phyloP scores from a whole-genome alignment of 2,888 invertebrate genomes.

The Amiota communis region DNA sequence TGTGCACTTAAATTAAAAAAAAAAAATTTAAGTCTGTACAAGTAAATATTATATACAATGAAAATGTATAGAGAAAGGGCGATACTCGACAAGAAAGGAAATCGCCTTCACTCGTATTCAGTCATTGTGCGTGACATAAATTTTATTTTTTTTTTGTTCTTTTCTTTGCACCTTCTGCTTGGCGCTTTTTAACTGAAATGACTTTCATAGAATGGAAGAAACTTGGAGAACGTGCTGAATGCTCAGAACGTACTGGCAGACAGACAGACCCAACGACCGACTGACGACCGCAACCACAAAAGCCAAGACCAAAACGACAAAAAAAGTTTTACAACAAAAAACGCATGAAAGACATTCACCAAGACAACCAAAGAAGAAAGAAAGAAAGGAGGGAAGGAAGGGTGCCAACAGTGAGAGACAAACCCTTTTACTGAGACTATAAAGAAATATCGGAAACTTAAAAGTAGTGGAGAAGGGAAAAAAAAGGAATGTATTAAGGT shows the following conservation, averaged over 20 bases:
- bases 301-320: constrained; percentile 1
- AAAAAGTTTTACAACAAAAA: not conserved
- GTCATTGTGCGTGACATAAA: constrained; percentile 26
- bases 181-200: constrained; percentile 13
- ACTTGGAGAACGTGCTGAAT: constrained; percentile 30
- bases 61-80: not conserved
- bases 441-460: not conserved
- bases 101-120: constrained; percentile 17
- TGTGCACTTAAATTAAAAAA: constrained; percentile 17
- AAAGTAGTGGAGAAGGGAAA: not conserved
- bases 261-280: no score
- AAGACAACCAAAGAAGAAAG: not conserved
- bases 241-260: no score
- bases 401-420: not conserved
- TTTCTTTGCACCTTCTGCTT: not conserved
- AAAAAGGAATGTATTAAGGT: constrained; percentile 51
- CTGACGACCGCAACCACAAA: constrained; percentile 3
- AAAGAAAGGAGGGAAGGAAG: not conserved
- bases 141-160: not conserved
- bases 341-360: not conserved
- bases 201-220: constrained; percentile 29
- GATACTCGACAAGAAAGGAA: not conserved
- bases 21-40: not conserved
- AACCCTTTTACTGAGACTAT: constrained; percentile 11
- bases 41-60: not conserved